These are phyloP conservation scores for Pygmarrhopalites habei DNA, from an alignment of 1,140 invertebrate genomes.

Conservation along the genomic window DNA sequence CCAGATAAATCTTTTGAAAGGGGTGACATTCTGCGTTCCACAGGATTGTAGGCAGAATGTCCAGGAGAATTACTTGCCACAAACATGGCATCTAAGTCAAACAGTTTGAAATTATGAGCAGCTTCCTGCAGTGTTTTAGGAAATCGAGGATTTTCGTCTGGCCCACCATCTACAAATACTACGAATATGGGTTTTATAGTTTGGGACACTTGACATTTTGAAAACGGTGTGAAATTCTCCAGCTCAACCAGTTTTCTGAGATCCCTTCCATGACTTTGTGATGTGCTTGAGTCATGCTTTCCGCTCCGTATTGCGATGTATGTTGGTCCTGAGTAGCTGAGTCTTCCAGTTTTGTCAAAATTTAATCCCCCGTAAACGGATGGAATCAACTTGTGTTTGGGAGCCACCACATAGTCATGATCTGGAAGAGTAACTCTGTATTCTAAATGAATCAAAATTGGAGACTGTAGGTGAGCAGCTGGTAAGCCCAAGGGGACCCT, in stretches of 20 bases:
- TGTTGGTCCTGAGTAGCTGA: conserved; percentile 44
- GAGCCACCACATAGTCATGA: too few relatives aligned
- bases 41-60: conserved; percentile 42
- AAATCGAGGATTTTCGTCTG: conserved; percentile 45
- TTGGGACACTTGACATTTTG: conserved; percentile 35
- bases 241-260: conserved; percentile 40
- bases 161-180: conserved; percentile 44
- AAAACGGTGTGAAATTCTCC: conserved; percentile 38
- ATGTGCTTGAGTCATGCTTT: conserved; percentile 41
- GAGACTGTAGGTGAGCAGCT: conserved; percentile 44
- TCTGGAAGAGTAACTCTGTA: conserved; percentile 45
- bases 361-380: conserved; percentile 41
- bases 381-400: conserved; percentile 40
- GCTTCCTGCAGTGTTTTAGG: conserved; percentile 27
- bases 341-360: conserved; percentile 34
- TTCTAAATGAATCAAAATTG: conserved; percentile 44
- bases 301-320: conserved; percentile 44
- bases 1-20: conserved; percentile 43
- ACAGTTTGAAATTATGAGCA: conserved; percentile 14
- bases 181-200: conserved; percentile 44
- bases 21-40: conserved; percentile 44
- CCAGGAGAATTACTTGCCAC: conserved; percentile 46
- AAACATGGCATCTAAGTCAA: conserved; percentile 45
- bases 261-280: conserved; percentile 42
- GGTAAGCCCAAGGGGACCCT: conserved; percentile 45